These are phyloP conservation scores for Mobula hypostoma DNA, from an alignment of 2,113 vertebrate species.

Conservation along the genomic window DNA sequence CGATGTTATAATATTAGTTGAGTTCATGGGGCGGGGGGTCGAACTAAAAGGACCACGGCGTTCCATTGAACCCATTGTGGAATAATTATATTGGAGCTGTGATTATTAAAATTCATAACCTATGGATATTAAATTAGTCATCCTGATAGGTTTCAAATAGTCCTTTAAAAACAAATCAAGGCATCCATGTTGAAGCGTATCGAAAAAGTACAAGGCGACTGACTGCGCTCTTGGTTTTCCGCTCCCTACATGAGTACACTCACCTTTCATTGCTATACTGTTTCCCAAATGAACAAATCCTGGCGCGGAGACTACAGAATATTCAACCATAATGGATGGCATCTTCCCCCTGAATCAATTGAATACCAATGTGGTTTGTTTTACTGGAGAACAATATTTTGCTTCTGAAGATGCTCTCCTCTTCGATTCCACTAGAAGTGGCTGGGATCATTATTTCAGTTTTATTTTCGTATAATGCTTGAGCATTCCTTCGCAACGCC, in stretches of 20 bases:
- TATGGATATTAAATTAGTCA: not conserved
- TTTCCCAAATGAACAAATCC: not conserved
- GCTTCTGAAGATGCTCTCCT: not conserved
- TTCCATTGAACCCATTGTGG: not conserved
- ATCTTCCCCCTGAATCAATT: not conserved
- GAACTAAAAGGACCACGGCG: too few relatives aligned
- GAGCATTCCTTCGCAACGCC: not conserved
- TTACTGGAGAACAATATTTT: not conserved
- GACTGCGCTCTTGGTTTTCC: too few relatives aligned
- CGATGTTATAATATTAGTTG: not conserved
- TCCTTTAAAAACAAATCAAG: not conserved
- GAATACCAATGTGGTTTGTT: not conserved
- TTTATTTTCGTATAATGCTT: not conserved
- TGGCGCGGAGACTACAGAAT: not conserved
- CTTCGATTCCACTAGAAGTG: not conserved
- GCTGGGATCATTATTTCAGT: not conserved
- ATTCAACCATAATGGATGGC: not conserved
- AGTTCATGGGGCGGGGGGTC: not conserved
- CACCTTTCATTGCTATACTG: not conserved
- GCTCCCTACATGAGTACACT: not conserved
- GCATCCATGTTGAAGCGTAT: not conserved
- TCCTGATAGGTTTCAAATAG: not conserved
- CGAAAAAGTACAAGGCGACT: not conserved
- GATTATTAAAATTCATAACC: not conserved
- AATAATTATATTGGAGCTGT: not conserved